Conservation (phyloP, 2,888 invertebrate species). For the Acleris holmiana region DNA sequence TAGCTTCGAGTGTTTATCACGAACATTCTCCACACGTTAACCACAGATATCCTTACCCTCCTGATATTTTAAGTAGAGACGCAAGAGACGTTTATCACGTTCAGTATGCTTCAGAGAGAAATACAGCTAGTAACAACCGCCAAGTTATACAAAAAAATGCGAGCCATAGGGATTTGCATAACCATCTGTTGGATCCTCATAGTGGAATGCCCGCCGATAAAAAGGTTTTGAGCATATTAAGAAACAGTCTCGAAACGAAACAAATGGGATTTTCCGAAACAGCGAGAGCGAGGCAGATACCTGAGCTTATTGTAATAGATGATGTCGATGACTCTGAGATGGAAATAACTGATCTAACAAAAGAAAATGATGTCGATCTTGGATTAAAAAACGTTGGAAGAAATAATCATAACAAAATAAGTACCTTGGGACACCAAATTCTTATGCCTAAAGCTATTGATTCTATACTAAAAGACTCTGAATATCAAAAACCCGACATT, state of each 20-base stretch:
- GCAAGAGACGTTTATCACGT: constrained; percentile 64
- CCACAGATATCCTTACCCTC: constrained; percentile 65
- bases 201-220: constrained; percentile 86
- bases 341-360: constrained; percentile 77
- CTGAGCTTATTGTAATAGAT: constrained; percentile 80
- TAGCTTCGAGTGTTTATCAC: constrained; percentile 57
- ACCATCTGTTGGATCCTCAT: constrained; percentile 62
- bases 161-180: constrained; percentile 66
- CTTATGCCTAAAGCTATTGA: constrained; percentile 88
- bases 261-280: constrained; percentile 82
- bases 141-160: constrained; percentile 74
- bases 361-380: constrained; percentile 62
- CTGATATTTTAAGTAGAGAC: constrained; percentile 61
- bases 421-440: constrained; percentile 75
- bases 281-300: constrained; percentile 74
- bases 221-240: constrained; percentile 87
- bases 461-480: constrained; percentile 83
- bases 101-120: constrained; percentile 66
- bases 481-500: constrained; percentile 64
- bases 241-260: constrained; percentile 89
- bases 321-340: constrained; percentile 77
- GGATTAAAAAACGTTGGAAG: constrained; percentile 50
- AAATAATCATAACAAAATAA: constrained; percentile 48
- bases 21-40: constrained; percentile 61
- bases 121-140: constrained; percentile 59